Evolutionary conservation across 2,113 vertebrate species (phyloP).

Genomic region (Turdus rufiventris): DNA sequence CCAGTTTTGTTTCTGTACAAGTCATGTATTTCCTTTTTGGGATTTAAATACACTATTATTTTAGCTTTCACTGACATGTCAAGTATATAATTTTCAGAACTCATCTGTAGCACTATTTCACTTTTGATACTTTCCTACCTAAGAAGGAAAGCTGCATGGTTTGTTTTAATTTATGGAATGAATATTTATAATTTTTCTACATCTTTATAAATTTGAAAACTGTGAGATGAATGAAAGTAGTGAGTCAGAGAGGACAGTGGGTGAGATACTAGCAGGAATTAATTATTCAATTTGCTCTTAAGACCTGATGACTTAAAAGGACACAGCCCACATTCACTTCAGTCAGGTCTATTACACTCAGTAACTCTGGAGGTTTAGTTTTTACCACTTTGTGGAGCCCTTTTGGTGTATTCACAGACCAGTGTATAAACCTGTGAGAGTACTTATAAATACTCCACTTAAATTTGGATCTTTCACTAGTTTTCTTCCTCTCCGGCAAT

Average conservation of each 20-base stretch:
- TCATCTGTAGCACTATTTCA: constrained; percentile 2
- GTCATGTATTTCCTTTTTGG: background rate
- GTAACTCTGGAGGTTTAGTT: background rate
- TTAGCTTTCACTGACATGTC: background rate
- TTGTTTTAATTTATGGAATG: constrained; percentile 53
- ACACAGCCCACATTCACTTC: constrained; percentile 18
- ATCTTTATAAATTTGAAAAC: constrained; percentile 55
- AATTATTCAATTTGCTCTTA: constrained; percentile 58
- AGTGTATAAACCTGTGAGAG: background rate
- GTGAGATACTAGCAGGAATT: constrained; percentile 53
- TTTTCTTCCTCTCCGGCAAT: background rate
- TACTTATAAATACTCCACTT: background rate
- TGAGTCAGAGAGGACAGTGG: constrained; percentile 48
- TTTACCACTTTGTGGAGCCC: background rate
- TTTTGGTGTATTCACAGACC: background rate
- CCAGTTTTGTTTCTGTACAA: background rate
- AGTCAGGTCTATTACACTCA: constrained; percentile 18
- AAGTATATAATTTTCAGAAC: constrained; percentile 21
- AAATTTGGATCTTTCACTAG: background rate
- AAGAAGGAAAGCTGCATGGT: constrained; percentile 7
- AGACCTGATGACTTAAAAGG: constrained; percentile 48
- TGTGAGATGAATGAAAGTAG: constrained; percentile 59
- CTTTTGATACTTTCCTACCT: constrained; percentile 29
- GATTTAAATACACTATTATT: background rate
- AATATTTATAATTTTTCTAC: constrained; percentile 65